Evolutionary conservation across 1,140 invertebrate genomes (phyloP), one percentile per base, ranked within the genome.

Genomic region (Saxidomus purpurata): DNA sequence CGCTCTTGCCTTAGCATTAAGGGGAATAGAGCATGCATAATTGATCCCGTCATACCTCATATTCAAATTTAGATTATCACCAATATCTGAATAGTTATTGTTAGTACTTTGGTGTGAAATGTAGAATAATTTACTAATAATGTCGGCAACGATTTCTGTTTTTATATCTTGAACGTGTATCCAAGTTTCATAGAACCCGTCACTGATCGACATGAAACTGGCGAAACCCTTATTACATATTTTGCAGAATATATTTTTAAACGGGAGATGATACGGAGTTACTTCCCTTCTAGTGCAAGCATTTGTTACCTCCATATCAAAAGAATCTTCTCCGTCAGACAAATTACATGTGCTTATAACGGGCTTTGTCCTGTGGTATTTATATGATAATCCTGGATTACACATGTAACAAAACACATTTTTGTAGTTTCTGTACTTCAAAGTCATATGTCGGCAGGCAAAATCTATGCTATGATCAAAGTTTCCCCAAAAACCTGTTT

Each of bases 321-420:
- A 4, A 28, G 6, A 9, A 9, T 19, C 19, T 3, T n/a, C 6
- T 19, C 67, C 38, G 4, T 40, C 11, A 11, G 8, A 11, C 0
- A 2, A 17, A 40, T 71, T 19, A 38, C 67, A 71, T 17, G 31
- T 71, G 34, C 34, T 38, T 1, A 71, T 71, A 1, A 38, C 11
- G 28, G 34, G 22, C 38, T 71, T 71, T 0, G 3, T 38, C 17
- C 17, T 4, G 36, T 71, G 22, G 36, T 71, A 71, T 38, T 19
- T 1, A 22, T 22, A 38, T 22, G 67, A 36, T 28, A 71, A n/a
- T 19, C 80, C 80, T 22, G 59, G 80, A n/a, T 82, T 82, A 40
- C 80, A 82, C 0, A 82, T 67, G 22, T 47, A 82, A 13, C 80
- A 82, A 47, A 82, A 82, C 0, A 82, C 63, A 36, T 82, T 82